Base-by-base conservation (phyloP, 2,888 invertebrate genomes). In the Lysandra coridon region DNA sequence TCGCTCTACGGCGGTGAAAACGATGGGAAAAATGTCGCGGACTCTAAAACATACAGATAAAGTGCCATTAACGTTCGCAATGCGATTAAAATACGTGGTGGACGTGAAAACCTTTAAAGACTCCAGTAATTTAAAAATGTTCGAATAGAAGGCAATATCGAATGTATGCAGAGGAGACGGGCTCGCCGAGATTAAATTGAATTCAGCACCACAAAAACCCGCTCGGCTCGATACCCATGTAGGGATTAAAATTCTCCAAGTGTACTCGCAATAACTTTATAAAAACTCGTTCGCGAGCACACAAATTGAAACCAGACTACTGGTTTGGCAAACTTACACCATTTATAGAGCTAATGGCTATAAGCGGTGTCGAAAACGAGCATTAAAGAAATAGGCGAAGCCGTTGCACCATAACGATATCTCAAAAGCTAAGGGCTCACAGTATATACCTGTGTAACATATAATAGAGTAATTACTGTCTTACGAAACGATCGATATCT, bases 201-300 rank as follows among this genome's bases (percentile, higher is more conserved):
- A 89, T 89, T 87, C 85, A 86, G 84, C 85, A 87, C 85, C 88
- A 89, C 87, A 89, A 90, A 91, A 93, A 92, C 93, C 89, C 84
- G 92, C 87, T 86, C 82, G 83, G 84, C 86, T 83, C 84, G 84
- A 82, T 84, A 83, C 81, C 92, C 92, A 87, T 92, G 82, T 90
- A 91, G 80, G 90, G 92, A 82, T 83, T 87, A 88, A 86, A 88
- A 89, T 90, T 90, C 88, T 89, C 90, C 89, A 89, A 89, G 88
- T 90, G 86, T 87, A 90, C 90, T 90, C 90, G 89, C 89, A 86
- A 89, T 90, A 88, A 86, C 86, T 87, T 86, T 83, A 87, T 87
- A 92, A 93, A 92, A 92, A 93, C 88, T 90, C 90, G 91, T 91
- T 90, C 90, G 85, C 84, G 86, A 85, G 84, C 88, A 89, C 89